Evolutionary conservation across 2,797 vertebrate species (phyloP), one percentile per base, ranked within the genome.

Genomic region (Phalloptychus januarius): DNA sequence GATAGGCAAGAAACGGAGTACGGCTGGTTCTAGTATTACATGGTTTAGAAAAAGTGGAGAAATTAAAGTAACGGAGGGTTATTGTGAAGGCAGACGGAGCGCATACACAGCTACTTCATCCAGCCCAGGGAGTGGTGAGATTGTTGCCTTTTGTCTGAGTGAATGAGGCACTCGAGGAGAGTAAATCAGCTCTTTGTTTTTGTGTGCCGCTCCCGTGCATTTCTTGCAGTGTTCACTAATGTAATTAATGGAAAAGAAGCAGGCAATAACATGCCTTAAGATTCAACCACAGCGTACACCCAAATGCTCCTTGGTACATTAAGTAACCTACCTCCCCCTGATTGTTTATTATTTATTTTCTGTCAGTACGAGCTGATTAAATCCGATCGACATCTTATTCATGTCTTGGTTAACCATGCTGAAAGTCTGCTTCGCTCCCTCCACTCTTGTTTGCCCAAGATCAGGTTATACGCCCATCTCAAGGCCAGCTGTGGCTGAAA

Each of bases 131-230:
- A 93, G 91, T 86, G 81, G 81, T 86, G 77, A 79, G 85, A 74
- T 86, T 86, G 83, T 89, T 88, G 87, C 84, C 81, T 93, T 75
- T 93, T 92, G 91, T 92, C 83, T 90, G 63, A 75, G 77, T 87
- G 77, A 81, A 79, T 77, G 86, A 91, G 83, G 77, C 88, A 81
- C 82, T 88, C 63, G 71, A 91, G 82, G 83, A 88, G 80, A 87
- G 87, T 92, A 92, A 93, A 94, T 93, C 79, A 83, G 71, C 76
- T 78, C 85, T 90, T 91, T 93, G 82, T 91, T 93, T 91, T 88
- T 87, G 50, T 71, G 67, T 78, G 85, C 89, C 73, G 58, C 86
- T 85, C 87, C 90, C 93, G 83, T 85, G 82, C 85, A 90, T 87
- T 79, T 88, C 91, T 91, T 82, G 79, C 86, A 81, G 82, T 80